Base-by-base conservation (phyloP, 2,113 vertebrate genomes). In the Neolamprologus ventralis region DNA sequence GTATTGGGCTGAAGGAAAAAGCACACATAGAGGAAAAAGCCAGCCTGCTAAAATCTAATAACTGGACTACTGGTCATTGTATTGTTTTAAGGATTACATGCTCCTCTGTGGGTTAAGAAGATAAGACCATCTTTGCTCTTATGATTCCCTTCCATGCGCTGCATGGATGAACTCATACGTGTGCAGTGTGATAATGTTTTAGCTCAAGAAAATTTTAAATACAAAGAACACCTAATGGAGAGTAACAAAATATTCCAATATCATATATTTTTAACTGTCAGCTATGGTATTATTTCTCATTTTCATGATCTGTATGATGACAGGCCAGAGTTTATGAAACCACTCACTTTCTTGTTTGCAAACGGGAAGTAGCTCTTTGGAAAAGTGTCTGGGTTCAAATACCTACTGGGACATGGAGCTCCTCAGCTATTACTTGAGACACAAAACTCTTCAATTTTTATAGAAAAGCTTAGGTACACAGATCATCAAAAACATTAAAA, bases 301-400 rank as follows among this genome's bases (percentile, higher is more conserved):
- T 82, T 85, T 71, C 31, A 26, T 65, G 28, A 53, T 40, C 21
- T 11, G 23, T 31, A 71, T 14, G 6, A 17, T 5, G 16, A 47
- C 51, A 85, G 16, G n/a, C 35, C 16, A 2, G 9, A n/a, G 53
- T 81, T 54, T 40, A 75, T 65, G 7, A 26, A 63, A 55, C 28
- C 55, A 37, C 11, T 54, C 26, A 28, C 16, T 42, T 81, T 51
- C 12, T 63, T 42, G 53, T 60, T 3, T 87, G 21, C 28, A 57
- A 79, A 26, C 5, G n/a, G 42, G 78, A 26, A 13, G 7, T 31
- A 33, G 21, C 58, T 35, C 85, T 87, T 58, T 91, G 90, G 87
- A 84, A 89, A 26, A 26, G 60, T 73, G 83, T 85, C 63, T 17
- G n/a, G 83, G 81, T 79, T 80, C 75, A 88, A 87, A 85, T 87